A percentile compares a stretch with the other conserved stretches of the same genome.
phyloP scores from a whole-genome alignment of 2,888 invertebrate species.

The Thysanoteuthis rhombus region DNA sequence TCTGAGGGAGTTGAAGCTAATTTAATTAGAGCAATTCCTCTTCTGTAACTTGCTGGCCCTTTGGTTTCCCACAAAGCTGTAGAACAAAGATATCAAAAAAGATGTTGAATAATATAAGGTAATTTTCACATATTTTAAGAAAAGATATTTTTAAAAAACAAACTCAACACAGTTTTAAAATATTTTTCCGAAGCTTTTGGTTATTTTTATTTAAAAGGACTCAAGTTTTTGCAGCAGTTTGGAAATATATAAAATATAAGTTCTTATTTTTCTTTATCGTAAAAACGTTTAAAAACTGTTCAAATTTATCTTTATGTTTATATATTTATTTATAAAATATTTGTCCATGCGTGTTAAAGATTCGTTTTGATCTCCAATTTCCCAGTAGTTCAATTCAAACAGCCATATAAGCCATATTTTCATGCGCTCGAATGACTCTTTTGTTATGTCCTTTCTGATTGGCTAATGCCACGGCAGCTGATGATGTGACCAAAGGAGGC shows the following conservation, averaged over 20 bases:
- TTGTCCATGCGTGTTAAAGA: background rate
- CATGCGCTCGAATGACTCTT: slow-evolving; percentile 18
- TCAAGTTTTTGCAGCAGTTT: background rate
- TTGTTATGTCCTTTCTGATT: background rate
- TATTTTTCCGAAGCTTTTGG: background rate
- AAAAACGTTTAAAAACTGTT: background rate
- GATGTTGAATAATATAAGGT: too few relatives aligned
- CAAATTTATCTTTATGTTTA: background rate
- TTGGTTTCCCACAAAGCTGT: too few relatives aligned
- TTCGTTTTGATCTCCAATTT: background rate
- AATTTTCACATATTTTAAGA: background rate
- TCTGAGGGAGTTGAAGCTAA: too few relatives aligned
- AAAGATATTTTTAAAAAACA: background rate
- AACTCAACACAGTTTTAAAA: background rate
- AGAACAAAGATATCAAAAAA: too few relatives aligned
- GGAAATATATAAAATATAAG: background rate
- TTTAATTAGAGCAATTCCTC: too few relatives aligned
- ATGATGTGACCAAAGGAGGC: background rate
- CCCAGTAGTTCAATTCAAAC: slow-evolving; percentile 22
- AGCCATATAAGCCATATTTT: slow-evolving; percentile 41
- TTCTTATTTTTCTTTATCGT: background rate
- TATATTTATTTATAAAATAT: background rate
- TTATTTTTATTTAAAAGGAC: background rate
- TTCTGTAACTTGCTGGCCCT: too few relatives aligned
- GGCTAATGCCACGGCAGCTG: background rate